Percentiles rank a stretch among this genome's conserved stretches.
phyloP scores from a whole-genome alignment of 2,797 vertebrate genomes.

The Periparus ater region DNA sequence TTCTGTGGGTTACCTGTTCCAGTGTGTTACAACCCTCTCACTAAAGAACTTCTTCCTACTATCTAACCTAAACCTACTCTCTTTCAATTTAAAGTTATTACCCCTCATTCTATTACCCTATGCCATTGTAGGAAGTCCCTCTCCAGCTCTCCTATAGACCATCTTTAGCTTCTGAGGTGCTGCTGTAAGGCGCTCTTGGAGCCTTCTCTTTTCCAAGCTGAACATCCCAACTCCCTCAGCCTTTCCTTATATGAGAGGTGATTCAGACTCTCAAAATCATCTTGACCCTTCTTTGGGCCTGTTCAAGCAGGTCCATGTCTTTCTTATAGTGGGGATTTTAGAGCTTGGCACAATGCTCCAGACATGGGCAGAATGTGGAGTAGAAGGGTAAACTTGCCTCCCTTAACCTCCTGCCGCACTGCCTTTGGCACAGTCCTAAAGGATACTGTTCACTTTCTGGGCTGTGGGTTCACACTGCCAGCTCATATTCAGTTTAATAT shows the following conservation, averaged over 20 bases:
- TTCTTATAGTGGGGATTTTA: neutral
- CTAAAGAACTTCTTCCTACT: neutral
- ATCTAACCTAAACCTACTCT: neutral
- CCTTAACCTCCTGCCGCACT: accelerated
- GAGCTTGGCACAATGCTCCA: too few species aligned
- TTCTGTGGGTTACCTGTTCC: neutral
- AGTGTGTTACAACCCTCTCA: neutral
- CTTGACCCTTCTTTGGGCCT: neutral
- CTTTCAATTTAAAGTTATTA: neutral
- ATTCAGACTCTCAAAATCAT: neutral
- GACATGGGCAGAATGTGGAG: neutral
- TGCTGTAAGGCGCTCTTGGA: neutral
- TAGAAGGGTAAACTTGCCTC: accelerated
- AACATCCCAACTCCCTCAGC: neutral
- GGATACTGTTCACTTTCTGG: neutral
- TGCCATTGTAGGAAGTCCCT: neutral
- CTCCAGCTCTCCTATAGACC: neutral
- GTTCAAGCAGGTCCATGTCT: accelerated
- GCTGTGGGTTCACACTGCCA: neutral
- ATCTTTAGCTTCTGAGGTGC: neutral
- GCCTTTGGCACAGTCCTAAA: neutral
- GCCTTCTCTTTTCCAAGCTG: neutral
- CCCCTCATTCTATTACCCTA: neutral
- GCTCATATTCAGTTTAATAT: neutral
- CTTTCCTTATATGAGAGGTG: neutral